Evolutionary conservation across 35 echinoderm and acorn worm genomes (phyloP), one percentile per base, ranked within the genome.

Genomic region (Eucidaris tribuloides): DNA sequence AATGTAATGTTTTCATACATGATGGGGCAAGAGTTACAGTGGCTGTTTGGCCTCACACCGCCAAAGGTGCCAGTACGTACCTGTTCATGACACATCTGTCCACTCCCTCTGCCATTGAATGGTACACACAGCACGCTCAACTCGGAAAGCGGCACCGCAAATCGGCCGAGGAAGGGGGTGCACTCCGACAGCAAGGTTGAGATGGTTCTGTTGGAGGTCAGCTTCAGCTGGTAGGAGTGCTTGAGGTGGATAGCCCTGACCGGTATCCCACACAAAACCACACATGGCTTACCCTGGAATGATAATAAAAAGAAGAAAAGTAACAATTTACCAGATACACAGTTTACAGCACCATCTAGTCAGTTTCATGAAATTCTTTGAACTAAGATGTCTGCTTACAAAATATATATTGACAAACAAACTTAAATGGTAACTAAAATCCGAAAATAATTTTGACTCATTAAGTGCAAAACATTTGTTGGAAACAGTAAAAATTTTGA

Each of bases 161-260:
- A 74, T 33, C 68, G 68, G 29, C 68, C 68, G 14, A 74, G 38
- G 68, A 74, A 74, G 34, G 68, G 68, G 7, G 44, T 22, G n/a
- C 41, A 9, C 6, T 22, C 33, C 23, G 68, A 27, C 44, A 23
- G 44, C 4, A 35, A 35, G 2, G 64, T 34, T 4, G 68, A 74
- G 68, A 74, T 74, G 68, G 68, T 74, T 25, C 13, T 27, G 68
- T 74, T 74, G 37, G 68, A 38, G 2, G 68, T 35, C 0, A 36
- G 68, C 37, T 74, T 74, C 35, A 74, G 68, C 20, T 36, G 7
- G 68, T 74, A 74, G 9, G 68, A 74, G 30, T 74, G 68, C 68
- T 74, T 74, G 7, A 74, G 68, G 11, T 40, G 68, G 7, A 74
- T 40, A 38, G n/a, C 37, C 28, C 25, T 74, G 68, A 20, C 68